These are phyloP conservation scores for Xestia xanthographa DNA, from an alignment of 2,888 invertebrate genomes.

Conservation along the genomic window DNA sequence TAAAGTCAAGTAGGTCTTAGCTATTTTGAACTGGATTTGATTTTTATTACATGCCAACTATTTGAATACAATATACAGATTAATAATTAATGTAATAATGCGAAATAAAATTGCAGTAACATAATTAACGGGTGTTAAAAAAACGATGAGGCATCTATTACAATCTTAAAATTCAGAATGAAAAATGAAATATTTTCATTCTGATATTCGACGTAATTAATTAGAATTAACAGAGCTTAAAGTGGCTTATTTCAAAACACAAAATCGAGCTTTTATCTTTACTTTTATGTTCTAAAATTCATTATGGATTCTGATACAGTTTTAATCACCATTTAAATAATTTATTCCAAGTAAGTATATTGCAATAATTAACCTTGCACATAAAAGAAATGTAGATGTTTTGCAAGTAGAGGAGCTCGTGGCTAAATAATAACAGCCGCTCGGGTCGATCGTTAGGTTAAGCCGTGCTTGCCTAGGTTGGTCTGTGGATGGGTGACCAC, in stretches of 20 bases:
- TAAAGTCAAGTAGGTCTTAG: too few relatives aligned
- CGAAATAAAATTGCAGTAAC: background rate
- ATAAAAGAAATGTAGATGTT: background rate
- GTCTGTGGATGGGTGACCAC: too few relatives aligned
- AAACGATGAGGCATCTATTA: background rate
- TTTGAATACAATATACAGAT: background rate
- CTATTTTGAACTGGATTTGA: background rate
- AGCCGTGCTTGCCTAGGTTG: too few relatives aligned
- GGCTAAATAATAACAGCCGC: too few relatives aligned
- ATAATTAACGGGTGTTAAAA: background rate
- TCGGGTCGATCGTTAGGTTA: too few relatives aligned
- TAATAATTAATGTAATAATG: background rate
- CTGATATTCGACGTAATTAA: background rate
- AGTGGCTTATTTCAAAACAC: background rate
- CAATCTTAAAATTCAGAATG: background rate
- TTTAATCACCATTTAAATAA: background rate
- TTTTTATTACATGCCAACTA: background rate
- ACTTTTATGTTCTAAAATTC: too few relatives aligned
- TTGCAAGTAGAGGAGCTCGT: too few relatives aligned
- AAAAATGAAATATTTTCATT: slow-evolving; percentile 6
- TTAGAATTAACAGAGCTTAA: background rate
- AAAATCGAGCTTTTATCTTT: background rate
- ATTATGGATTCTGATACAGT: too few relatives aligned
- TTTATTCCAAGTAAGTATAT: background rate
- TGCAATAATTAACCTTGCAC: background rate